These are phyloP conservation scores for Megaustenia siamemsis DNA, from an alignment of 2,888 invertebrate genomes.

Conservation along the genomic window DNA sequence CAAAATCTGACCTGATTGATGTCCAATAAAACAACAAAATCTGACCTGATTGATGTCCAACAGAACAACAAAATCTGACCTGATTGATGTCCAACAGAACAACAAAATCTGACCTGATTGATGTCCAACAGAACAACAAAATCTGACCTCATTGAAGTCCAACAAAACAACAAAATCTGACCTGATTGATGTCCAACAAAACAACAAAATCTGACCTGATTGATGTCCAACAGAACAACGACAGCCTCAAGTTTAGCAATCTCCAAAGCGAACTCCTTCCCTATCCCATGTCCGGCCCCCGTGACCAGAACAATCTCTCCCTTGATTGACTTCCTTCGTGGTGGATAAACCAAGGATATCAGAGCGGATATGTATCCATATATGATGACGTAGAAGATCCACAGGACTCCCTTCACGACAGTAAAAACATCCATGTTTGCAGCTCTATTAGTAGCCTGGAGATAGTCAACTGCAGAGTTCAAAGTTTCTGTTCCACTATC, in stretches of 20 bases:
- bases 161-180: too few species aligned
- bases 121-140: too few species aligned
- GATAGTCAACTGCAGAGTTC: neutral
- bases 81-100: too few species aligned
- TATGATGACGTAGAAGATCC: neutral
- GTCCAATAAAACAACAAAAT: too few species aligned
- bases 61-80: too few species aligned
- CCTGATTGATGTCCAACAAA: too few species aligned
- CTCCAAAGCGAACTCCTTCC: conserved; percentile 71
- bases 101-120: too few species aligned
- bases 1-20: too few species aligned
- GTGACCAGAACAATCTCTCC: conserved; percentile 73
- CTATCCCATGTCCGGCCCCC: conserved; percentile 76
- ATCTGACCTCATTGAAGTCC: too few species aligned
- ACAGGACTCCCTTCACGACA: neutral
- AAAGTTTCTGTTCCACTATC: too few species aligned
- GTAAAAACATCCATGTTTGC: conserved; percentile 13
- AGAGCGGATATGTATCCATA: conserved; percentile 33
- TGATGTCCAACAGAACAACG: conserved; percentile 75
- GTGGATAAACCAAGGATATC: conserved; percentile 60
- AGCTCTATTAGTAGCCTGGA: neutral
- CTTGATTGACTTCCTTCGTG: conserved; percentile 64
- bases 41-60: too few species aligned
- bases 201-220: conserved; percentile 64
- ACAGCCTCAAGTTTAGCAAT: conserved; percentile 68